Evolutionary conservation across 2,888 invertebrate genomes (phyloP), one percentile per base, ranked within the genome.

Genomic region (Rotaria socialis): DNA sequence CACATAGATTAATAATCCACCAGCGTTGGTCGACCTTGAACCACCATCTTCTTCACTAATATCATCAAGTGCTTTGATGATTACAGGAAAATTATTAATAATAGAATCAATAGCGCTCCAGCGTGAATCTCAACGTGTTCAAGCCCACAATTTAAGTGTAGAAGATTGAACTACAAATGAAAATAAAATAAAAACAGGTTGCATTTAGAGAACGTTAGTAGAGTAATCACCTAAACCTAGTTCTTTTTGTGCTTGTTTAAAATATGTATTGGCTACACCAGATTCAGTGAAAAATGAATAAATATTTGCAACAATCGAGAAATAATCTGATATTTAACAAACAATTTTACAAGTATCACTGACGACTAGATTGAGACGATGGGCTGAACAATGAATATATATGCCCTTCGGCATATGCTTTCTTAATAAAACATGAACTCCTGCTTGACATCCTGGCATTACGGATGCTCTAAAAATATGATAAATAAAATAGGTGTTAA

Each of bases 131-230:
- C n/a, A n/a, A n/a, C 58, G 58, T 7, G 58, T 58, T 1, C 1
- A 1, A 10, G 5, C 24, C 22, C 58, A 58, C 24, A 58, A 58
- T 22, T 58, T 58, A 6, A 58, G n/a, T 58, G 58, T 58, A 7
- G 58, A 58, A 58, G 58, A 58, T 58, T 58, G 22, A 14, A 58
- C 58, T 58, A 58, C 5, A 56, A 22, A 56, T 22, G 10, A 56
- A 56, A 22, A 56, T 22, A 56, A 10, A 24, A 4, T 10, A 8
- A 56, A 7, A 56, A 56, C 5, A 5, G 11, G n/a, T n/a, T n/a
- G n/a, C n/a, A 10, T 58, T n/a, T n/a, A n/a, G 4, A 0, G 8
- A 2, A 22, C 6, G 6, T 2, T n/a, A 6, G 14, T 2, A 4
- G 24, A 1, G 24, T 58, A 58, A 14, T n/a, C 24, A 58, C 58